Evolutionary conservation across 2,888 invertebrate genomes (phyloP), one percentile per base, ranked within the genome.

Genomic region (Pteria penguin): DNA sequence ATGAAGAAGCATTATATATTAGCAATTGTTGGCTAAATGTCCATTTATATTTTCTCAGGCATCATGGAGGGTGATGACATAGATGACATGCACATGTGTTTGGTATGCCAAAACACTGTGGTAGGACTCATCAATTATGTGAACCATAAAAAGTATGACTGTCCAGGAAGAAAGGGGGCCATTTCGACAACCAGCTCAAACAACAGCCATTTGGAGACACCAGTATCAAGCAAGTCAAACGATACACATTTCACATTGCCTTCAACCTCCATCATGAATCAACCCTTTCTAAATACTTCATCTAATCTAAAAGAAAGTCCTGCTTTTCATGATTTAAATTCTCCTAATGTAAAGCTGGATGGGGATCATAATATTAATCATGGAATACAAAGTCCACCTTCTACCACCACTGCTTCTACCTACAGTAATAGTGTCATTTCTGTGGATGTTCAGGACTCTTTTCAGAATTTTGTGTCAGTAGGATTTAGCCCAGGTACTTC

Each of bases 91-190:
- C 97, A 98, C 90, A 94, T 96, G 80, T 98, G 97, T 92, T 95
- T 97, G 87, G 96, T 96, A 89, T 98, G 97, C 93, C 96, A 96
- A 85, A 91, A 94, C 24, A 97, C 97, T 2, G 95, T 97, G 77
- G 93, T 95, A 52, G 97, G 97, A 0, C 93, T 98, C n/a, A 95
- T 96, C 57, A 96, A 96, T 90, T 98, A 98, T 90, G 94, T 98
- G 31, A 94, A 94, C 54, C 97, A 98, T 89, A 94, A 97, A 58
- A 96, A 96, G 89, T 93, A 94, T 36, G 94, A 94, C 82, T 96
- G 96, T 69, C 67, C 75, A 4, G 83, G 82, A 8, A 81, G 81
- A 62, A 86, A 80, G 62, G 29, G 62, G 52, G 33, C 11, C 45
- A n/a, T 26, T 24, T 22, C 58, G n/a, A 24, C 58, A 4, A 14